phyloP scores from a whole-genome alignment of 2,113 vertebrate species.

The Mus pahari region DNA sequence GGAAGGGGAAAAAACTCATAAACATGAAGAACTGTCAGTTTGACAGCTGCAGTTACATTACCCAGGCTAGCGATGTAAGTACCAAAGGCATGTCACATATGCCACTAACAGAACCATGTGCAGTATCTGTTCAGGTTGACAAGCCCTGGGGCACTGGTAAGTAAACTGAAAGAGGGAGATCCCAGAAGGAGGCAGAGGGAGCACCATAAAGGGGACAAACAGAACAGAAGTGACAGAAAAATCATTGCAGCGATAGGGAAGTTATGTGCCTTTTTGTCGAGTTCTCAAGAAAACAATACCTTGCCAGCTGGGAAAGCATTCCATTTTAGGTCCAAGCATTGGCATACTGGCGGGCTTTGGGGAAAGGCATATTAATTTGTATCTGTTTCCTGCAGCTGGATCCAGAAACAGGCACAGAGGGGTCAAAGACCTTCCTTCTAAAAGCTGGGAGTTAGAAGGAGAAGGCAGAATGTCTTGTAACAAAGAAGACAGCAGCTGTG shows the following conservation, averaged over 20 bases:
- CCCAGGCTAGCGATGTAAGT: slow-evolving; percentile 61
- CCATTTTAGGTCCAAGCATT: slow-evolving; percentile 25
- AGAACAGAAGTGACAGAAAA: slow-evolving; percentile 68
- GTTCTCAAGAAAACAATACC: slow-evolving; percentile 56
- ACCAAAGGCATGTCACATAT: slow-evolving; percentile 71
- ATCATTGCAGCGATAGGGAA: slow-evolving; percentile 61
- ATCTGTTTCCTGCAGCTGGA: slow-evolving; percentile 65
- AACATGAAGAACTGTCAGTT: slow-evolving; percentile 55
- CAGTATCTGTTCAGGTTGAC: slow-evolving; percentile 74
- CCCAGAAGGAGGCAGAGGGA: slow-evolving; percentile 60
- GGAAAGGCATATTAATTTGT: slow-evolving; percentile 52
- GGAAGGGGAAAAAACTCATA: slow-evolving; percentile 66
- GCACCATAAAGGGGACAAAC: slow-evolving; percentile 60
- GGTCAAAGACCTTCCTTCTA: slow-evolving; percentile 68
- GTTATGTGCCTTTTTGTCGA: slow-evolving; percentile 37
- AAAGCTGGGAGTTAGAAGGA: slow-evolving; percentile 58
- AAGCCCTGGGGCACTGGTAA: slow-evolving; percentile 73
- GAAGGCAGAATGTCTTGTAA: slow-evolving; percentile 73
- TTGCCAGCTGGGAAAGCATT: slow-evolving; percentile 55
- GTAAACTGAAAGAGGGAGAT: slow-evolving; percentile 67
- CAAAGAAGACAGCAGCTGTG: slow-evolving; percentile 82
- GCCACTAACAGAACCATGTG: slow-evolving; percentile 42
- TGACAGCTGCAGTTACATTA: slow-evolving; percentile 68
- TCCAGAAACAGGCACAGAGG: slow-evolving; percentile 60
- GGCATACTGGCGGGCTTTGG: slow-evolving; percentile 15